A percentile compares a stretch with the other conserved stretches of the same genome.
Evolutionary conservation across 2,797 vertebrate species (phyloP).

Genomic region (Sebastes flavidus): DNA sequence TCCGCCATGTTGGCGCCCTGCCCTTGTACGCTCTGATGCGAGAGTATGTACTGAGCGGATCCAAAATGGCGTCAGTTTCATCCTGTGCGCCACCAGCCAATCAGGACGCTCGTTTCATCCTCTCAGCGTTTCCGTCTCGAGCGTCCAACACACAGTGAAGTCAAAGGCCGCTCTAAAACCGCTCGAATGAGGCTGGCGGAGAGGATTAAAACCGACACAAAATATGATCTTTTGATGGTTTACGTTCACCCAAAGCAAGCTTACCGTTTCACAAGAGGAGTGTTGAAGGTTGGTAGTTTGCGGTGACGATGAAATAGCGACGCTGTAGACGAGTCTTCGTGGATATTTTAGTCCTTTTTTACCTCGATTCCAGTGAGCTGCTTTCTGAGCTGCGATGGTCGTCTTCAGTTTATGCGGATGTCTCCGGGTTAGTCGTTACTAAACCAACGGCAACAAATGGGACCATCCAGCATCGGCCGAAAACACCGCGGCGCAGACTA

Average conservation of each 20-base stretch:
- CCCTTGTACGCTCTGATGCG: not conserved
- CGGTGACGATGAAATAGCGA: slow-evolving; percentile 60
- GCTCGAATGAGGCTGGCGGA: slow-evolving; percentile 76
- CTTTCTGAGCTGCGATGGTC: slow-evolving; percentile 77
- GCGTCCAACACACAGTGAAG: slow-evolving; percentile 69
- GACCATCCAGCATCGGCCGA: slow-evolving; percentile 82
- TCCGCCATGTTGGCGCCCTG: slow-evolving; percentile 66
- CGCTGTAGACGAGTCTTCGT: slow-evolving; percentile 55
- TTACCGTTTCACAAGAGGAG: slow-evolving; percentile 49
- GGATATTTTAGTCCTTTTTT: slow-evolving; percentile 73
- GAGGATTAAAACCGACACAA: slow-evolving; percentile 81
- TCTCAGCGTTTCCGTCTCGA: slow-evolving; percentile 66
- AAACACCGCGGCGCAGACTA: slow-evolving; percentile 75
- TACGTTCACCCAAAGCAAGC: slow-evolving; percentile 48
- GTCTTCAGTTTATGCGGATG: slow-evolving; percentile 78
- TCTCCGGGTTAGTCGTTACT: slow-evolving; percentile 75
- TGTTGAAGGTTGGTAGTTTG: slow-evolving; percentile 42
- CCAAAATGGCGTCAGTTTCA: slow-evolving; percentile 83
- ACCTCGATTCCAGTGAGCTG: slow-evolving; percentile 63
- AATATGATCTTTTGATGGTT: slow-evolving; percentile 75
- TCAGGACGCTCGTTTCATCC: slow-evolving; percentile 64
- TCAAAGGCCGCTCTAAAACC: slow-evolving; percentile 84
- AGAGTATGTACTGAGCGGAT: slow-evolving; percentile 10
- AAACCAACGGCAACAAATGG: slow-evolving; percentile 84
- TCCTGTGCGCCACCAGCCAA: slow-evolving; percentile 56